Evolutionary conservation across 2,888 invertebrate species (phyloP), one percentile per base, ranked within the genome.

Genomic region (Rotaria socialis): DNA sequence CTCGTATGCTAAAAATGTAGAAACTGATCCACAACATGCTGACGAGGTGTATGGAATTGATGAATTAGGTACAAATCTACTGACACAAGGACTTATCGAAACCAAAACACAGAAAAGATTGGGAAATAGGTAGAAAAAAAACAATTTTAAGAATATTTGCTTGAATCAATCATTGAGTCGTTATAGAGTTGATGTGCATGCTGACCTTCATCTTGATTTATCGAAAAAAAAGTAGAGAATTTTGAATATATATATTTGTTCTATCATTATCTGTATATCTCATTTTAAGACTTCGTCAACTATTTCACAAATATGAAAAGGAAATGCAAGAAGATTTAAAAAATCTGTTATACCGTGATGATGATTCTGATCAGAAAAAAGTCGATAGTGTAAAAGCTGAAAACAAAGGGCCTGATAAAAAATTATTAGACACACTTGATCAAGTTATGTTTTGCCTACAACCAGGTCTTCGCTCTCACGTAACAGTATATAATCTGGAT

Each of bases 401-500:
- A 1, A 22, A 11, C 0, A 5, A 47, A 43, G 27, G 35, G 2
- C 11, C 52, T 52, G 52, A 52, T 52, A 0, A 0, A 80, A 47
- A 75, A 0, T 6, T 43, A 6, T 8, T 11, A 75, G 0, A 1
- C 10, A 22, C 22, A 43, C 4, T 80, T 43, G 10, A 22, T 19
- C 80, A n/a, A 47, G 47, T 80, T 47, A 11, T 80, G 24, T 80
- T 24, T 80, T 80, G 80, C n/a, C 47, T 80, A 41, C 80, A 80
- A n/a, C 80, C 80, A n/a, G 7, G n/a, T n/a, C 1, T 80, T 80
- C 80, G 80, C 1, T 11, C 4, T n/a, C 24, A n/a, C 7, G n/a
- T 80, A 22, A 22, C 80, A 2, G n/a, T 47, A 80, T 80, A 47
- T n/a, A 43, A 80, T 47, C n/a, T 43, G 14, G n/a, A 47, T 43